Percentiles rank a stretch among this genome's conserved stretches.
Evolutionary conservation across 2,797 vertebrate species (phyloP).

Genomic region (Coendou prehensilis): DNA sequence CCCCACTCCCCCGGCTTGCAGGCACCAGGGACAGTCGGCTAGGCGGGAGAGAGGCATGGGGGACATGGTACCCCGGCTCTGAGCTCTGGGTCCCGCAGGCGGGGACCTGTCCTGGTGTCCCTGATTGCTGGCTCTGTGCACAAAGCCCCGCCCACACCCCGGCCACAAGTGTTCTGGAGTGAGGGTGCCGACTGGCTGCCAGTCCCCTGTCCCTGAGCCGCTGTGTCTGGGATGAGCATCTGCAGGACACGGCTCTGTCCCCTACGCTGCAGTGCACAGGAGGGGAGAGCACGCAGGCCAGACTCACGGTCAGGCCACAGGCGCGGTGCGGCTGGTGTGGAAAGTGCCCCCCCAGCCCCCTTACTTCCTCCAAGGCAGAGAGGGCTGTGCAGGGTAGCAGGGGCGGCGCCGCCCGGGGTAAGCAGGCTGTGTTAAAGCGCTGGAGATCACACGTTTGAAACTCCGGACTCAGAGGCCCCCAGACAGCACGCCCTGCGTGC

Average conservation of each 20-base stretch:
- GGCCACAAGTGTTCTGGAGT: background rate
- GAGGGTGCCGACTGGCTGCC: background rate
- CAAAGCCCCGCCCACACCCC: rapidly evolving
- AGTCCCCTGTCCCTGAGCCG: background rate
- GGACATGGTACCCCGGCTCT: background rate
- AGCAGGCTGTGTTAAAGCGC: background rate
- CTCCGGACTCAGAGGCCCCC: background rate
- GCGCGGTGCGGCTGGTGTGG: background rate
- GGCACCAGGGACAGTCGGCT: no score
- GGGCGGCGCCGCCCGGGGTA: rapidly evolving
- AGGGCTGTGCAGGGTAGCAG: background rate
- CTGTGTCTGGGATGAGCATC: background rate
- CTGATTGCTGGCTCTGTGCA: rapidly evolving
- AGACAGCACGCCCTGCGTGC: background rate
- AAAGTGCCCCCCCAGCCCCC: background rate
- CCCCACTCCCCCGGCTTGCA: rapidly evolving
- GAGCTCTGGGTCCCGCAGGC: background rate
- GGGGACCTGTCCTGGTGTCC: background rate
- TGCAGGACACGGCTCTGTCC: background rate
- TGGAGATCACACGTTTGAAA: background rate
- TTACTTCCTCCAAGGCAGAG: background rate
- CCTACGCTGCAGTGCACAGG: background rate
- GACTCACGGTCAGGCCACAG: background rate
- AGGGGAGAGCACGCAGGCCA: background rate
- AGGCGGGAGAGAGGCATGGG: background rate